These are phyloP conservation scores for Cistogaster globosa DNA, from an alignment of 2,888 invertebrate species.

Conservation along the genomic window DNA sequence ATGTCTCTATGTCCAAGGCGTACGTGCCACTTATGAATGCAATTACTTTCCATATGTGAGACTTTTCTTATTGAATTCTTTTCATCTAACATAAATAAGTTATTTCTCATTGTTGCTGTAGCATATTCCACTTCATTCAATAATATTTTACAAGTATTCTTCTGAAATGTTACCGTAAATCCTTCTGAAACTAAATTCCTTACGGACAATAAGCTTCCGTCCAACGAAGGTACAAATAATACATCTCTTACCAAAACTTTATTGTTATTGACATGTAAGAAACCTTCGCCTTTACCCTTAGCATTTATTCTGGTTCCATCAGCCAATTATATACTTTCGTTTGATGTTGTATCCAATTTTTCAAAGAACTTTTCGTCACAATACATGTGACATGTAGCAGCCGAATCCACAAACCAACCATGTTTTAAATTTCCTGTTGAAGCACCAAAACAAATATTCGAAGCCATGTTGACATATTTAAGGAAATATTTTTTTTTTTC, in stretches of 20 bases:
- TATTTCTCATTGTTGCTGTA: not conserved
- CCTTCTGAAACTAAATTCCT: not conserved
- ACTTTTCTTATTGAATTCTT: not conserved
- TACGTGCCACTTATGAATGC: not conserved
- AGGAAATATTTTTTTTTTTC: no score
- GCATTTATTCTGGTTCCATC: not conserved
- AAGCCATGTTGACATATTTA: no score
- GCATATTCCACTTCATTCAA: conserved; percentile 13
- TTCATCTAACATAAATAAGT: no score
- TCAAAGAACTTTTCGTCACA: not conserved
- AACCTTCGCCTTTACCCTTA: not conserved
- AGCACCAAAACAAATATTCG: no score
- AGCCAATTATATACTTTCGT: not conserved
- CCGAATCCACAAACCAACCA: not conserved
- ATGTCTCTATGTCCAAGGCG: conserved; percentile 4
- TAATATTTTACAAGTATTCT: conserved; percentile 1
- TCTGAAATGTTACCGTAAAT: conserved; percentile 1
- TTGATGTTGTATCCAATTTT: not conserved
- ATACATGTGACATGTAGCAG: not conserved
- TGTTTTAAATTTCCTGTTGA: not conserved
- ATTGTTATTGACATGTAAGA: not conserved
- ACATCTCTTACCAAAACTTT: not conserved
- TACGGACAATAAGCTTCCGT: no score
- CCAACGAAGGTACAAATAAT: no score
- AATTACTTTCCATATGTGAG: not conserved